These are phyloP conservation scores for western clawed frog (Xenopus tropicalis) DNA, from an alignment of 2,113 vertebrate genomes.

Conservation along the genomic window DNA sequence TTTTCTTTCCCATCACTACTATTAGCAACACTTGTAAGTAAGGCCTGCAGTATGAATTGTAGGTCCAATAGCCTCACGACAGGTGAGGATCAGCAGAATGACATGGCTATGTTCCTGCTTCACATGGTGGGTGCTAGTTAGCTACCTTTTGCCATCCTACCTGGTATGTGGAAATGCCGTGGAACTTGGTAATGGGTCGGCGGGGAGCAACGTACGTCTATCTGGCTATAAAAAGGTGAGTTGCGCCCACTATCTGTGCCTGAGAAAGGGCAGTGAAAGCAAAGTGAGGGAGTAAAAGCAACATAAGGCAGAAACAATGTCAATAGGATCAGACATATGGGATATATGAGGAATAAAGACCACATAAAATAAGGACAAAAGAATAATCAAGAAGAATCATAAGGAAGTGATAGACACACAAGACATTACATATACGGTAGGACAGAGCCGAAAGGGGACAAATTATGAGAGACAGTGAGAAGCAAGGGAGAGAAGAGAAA, in stretches of 20 bases:
- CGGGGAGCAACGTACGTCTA: conserved; percentile 89
- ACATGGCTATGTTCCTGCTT: too few relatives aligned
- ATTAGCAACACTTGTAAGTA: too few relatives aligned
- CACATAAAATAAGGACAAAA: conserved; percentile 43
- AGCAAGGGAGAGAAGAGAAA: not conserved
- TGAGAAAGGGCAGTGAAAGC: conserved; percentile 71
- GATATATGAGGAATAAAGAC: not conserved
- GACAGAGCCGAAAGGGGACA: conserved; percentile 10
- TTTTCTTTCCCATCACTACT: too few relatives aligned
- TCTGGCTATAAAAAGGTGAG: conserved; percentile 95
- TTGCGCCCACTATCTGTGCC: conserved; percentile 97
- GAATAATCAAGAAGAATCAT: not conserved
- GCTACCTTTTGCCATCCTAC: conserved; percentile 71
- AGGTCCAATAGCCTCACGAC: too few relatives aligned
- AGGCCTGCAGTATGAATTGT: too few relatives aligned
- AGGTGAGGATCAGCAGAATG: too few relatives aligned
- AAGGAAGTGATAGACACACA: not conserved
- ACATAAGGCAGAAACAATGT: conserved; percentile 63
- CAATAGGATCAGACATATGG: not conserved
- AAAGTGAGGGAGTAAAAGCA: conserved; percentile 67
- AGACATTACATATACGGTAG: conserved; percentile 26
- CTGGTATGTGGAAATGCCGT: conserved; percentile 99
- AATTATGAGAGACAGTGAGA: not conserved
- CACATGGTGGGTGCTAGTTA: too few relatives aligned
- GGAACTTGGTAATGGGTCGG: conserved; percentile 95